Percentiles rank a stretch among this genome's conserved stretches.
Conservation (phyloP, 2,888 invertebrate species). For the Ametastegia equiseti region DNA sequence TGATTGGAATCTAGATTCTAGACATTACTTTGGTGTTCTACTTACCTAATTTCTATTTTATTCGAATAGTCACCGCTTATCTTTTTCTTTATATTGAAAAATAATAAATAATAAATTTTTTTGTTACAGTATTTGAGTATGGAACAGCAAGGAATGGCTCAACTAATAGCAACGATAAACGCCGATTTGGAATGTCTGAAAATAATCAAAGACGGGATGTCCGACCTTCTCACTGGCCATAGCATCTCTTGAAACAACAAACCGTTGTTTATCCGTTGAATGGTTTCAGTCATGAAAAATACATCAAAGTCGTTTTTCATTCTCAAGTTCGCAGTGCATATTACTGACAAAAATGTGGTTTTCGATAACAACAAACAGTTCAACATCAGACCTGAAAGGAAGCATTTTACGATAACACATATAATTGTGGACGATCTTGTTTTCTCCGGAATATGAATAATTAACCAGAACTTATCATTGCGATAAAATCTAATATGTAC, state of each 20-base stretch:
- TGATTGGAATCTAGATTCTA: background rate
- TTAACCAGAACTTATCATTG: background rate
- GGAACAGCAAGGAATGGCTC: constrained; percentile 93
- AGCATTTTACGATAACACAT: background rate
- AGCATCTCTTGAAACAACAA: constrained; percentile 64
- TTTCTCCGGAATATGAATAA: background rate
- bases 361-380: background rate
- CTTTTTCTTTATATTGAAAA: constrained; percentile 24
- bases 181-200: constrained; percentile 88
- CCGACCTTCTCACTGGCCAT: constrained; percentile 75
- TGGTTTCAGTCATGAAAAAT: background rate
- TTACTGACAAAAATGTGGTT: background rate
- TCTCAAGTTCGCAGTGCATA: constrained; percentile 12
- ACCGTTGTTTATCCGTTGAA: background rate
- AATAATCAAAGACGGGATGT: constrained; percentile 88
- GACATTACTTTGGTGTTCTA: background rate
- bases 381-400: background rate
- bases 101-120: constrained; percentile 47
- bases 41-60: too few relatives aligned
- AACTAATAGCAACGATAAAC: constrained; percentile 89
- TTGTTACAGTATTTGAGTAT: constrained; percentile 85
- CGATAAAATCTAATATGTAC: background rate
- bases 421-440: background rate
- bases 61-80: constrained; percentile 11
- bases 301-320: background rate